Evolutionary conservation across 2,113 vertebrate genomes (phyloP), one percentile per base, ranked within the genome.

Genomic region (Nibea albiflora): DNA sequence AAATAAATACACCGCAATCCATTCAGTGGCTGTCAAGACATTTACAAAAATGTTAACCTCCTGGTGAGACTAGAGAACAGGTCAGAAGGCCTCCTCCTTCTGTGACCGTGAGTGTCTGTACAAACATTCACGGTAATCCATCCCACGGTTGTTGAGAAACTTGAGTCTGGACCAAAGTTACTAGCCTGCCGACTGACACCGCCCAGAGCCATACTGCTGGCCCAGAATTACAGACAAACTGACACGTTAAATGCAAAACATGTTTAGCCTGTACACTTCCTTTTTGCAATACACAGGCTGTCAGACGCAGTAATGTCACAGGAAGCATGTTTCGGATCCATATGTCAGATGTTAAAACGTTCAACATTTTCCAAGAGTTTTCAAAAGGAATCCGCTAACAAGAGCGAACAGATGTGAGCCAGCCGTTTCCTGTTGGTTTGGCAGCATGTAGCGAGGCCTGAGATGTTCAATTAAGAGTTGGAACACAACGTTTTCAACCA

Each of bases 401-500:
- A n/a, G 20, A 44, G 17, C 20, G 20, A 57, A 57, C 60, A 82
- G 68, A 81, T 76, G 1, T 42, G 62, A 16, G 20, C 61, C 62
- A 65, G 11, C 73, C 0, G 2, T 56, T 69, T 68, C 74, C 53
- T 77, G 31, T 68, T 68, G 35, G 52, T 65, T 67, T 53, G 53
- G 44, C 20, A 54, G 54, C 0, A 3, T 9, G 44, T 11, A 35
- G 12, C 17, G 17, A 50, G 35, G 31, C 50, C 67, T 20, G 24
- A 69, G 31, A 64, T 60, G 58, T 22, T 74, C 63, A 78, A 22
- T 57, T 72, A 63, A 11, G 62, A 81, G 56, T 35, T 68, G 20
- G 83, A 74, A 66, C 50, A 80, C 61, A 46, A 64, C 9, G 14
- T 50, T 71, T 62, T 77, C 46, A 16, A 60, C 35, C 56, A 53